Percentiles rank a stretch among this genome's conserved stretches.
Evolutionary conservation across 2,113 vertebrate genomes (phyloP).

Genomic region (Tragulus kanchil): DNA sequence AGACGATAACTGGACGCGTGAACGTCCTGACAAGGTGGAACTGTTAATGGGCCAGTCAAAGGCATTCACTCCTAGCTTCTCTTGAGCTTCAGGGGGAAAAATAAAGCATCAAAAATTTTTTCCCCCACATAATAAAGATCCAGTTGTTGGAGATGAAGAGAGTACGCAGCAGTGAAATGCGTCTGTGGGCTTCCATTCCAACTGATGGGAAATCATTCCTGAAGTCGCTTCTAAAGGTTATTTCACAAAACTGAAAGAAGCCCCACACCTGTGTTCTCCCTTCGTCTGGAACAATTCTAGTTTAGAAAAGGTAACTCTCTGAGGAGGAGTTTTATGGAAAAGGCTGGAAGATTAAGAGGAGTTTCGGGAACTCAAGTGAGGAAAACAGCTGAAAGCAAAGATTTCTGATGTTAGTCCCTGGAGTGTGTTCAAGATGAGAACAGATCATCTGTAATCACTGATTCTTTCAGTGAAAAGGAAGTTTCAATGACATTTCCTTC

Average conservation of each 20-base stretch:
- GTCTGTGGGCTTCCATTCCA: neutral
- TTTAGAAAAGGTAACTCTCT: neutral
- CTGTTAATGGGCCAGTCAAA: neutral
- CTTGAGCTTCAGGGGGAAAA: neutral
- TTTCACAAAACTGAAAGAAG: neutral
- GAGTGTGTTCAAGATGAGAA: neutral
- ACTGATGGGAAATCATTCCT: neutral
- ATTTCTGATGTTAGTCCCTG: neutral
- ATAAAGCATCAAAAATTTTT: neutral
- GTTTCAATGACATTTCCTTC: neutral
- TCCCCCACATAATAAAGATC: neutral
- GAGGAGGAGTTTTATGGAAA: fast-evolving
- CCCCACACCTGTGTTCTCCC: fast-evolving
- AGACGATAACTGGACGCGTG: neutral
- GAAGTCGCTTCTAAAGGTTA: neutral
- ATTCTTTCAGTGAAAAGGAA: neutral
- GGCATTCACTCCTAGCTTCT: neutral
- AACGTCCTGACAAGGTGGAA: neutral
- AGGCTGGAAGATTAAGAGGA: fast-evolving
- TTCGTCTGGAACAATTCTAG: neutral
- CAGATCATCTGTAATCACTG: neutral
- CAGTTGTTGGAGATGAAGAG: neutral
- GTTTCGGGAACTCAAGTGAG: fast-evolving
- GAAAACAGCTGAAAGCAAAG: neutral
- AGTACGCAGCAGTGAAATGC: neutral